Evolutionary conservation across 2,797 vertebrate genomes (phyloP).

Genomic region (Clarias fuscus): DNA sequence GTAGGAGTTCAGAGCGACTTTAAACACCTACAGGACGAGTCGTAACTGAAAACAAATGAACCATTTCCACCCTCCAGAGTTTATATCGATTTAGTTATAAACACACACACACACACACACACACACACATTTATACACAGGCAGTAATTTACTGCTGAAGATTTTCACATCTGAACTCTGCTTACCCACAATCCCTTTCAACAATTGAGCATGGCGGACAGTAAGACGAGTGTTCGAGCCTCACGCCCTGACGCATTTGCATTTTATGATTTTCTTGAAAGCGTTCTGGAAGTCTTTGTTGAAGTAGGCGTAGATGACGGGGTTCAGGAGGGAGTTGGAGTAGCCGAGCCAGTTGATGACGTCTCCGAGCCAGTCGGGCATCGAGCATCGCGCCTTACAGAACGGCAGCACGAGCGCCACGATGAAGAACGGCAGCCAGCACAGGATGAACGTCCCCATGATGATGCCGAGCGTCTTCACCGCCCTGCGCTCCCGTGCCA

Average conservation of each 20-base stretch:
- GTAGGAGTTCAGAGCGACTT: neutral
- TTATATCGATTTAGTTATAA: neutral
- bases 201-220: neutral
- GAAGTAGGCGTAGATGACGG: conserved; percentile 98
- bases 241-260: conserved; percentile 91
- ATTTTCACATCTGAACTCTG: neutral
- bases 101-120: too few species aligned
- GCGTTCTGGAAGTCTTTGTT: conserved; percentile 99
- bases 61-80: neutral
- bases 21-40: neutral
- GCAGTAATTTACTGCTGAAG: neutral
- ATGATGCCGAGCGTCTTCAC: conserved; percentile 98
- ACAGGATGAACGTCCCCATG: conserved; percentile 98
- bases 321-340: conserved; percentile 96
- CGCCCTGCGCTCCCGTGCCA: conserved; percentile 92
- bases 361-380: conserved; percentile 87
- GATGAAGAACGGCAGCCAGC: conserved; percentile 98
- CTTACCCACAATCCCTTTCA: conserved; percentile 29
- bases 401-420: conserved; percentile 94
- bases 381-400: conserved; percentile 87
- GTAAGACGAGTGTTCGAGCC: neutral
- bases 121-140: neutral
- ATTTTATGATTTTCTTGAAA: conserved; percentile 96
- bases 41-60: neutral
- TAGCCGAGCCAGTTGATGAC: conserved; percentile 98